Conservation (phyloP, 2,113 vertebrate genomes). For the Cynocephalus volans region DNA sequence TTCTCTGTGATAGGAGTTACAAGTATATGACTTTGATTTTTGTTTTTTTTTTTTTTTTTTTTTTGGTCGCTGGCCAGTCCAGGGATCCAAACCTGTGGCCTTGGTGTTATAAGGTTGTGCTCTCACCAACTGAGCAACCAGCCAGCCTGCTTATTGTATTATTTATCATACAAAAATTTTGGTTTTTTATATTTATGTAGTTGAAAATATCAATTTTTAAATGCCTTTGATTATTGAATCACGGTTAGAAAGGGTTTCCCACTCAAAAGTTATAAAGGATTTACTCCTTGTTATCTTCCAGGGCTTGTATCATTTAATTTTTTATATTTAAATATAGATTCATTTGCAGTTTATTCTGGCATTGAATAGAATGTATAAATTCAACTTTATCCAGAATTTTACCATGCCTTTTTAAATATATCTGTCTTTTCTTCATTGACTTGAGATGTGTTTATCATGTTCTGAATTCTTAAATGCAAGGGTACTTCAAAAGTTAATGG, state of each 20-base stretch:
- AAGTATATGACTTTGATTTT: neutral
- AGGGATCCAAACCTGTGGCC: too few relatives aligned
- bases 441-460: neutral
- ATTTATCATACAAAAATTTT: neutral
- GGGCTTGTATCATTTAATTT: neutral
- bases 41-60: neutral
- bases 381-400: neutral
- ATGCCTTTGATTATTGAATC: neutral
- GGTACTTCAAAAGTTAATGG: too few relatives aligned
- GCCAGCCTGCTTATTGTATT: neutral
- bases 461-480: neutral
- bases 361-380: neutral
- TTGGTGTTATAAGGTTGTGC: too few relatives aligned
- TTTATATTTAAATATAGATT: neutral
- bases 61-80: too few relatives aligned
- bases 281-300: neutral
- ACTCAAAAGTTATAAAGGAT: neutral
- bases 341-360: neutral
- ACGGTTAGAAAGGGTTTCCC: neutral
- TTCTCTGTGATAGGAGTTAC: neutral
- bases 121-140: too few relatives aligned
- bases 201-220: neutral
- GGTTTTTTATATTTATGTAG: neutral
- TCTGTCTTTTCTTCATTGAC: neutral
- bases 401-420: neutral